Evolutionary conservation across 2,797 vertebrate species (phyloP).

Genomic region (Typhlichthys subterraneus): DNA sequence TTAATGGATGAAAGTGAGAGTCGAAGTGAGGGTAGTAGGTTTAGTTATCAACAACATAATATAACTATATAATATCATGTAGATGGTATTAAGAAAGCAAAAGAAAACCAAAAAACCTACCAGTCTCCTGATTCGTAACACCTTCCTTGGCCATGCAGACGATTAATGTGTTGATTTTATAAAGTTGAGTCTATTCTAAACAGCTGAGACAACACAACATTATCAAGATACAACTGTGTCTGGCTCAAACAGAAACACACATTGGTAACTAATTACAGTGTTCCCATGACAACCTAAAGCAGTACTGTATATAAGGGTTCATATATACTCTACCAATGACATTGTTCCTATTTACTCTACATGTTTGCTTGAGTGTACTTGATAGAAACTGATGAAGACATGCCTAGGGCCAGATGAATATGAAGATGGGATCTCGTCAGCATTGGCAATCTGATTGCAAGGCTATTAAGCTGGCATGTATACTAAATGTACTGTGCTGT

Average conservation of each 20-base stretch:
- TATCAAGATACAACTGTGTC: not conserved
- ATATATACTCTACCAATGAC: not conserved
- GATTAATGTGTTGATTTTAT: not conserved
- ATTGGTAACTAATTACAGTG: slow-evolving; percentile 49
- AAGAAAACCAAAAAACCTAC: slow-evolving; percentile 22
- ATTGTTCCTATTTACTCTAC: not conserved
- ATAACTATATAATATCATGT: not conserved
- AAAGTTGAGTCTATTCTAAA: slow-evolving; percentile 8
- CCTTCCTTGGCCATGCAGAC: slow-evolving; percentile 47
- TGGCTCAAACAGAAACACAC: not conserved
- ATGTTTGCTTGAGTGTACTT: not conserved
- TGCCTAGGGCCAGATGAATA: too few relatives aligned
- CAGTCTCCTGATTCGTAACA: slow-evolving; percentile 14
- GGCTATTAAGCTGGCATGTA: too few relatives aligned
- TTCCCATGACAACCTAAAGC: slow-evolving; percentile 34
- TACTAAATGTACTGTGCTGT: too few relatives aligned
- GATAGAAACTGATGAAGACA: not conserved
- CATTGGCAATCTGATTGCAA: too few relatives aligned
- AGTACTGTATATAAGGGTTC: not conserved
- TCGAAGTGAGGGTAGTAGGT: too few relatives aligned
- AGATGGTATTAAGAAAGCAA: not conserved
- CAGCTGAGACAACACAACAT: not conserved
- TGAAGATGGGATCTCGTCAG: too few relatives aligned
- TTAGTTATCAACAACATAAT: not conserved
- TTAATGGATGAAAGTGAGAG: not conserved